Evolutionary conservation across 2,888 invertebrate species (phyloP).

Genomic region (Tipula vernalis): DNA sequence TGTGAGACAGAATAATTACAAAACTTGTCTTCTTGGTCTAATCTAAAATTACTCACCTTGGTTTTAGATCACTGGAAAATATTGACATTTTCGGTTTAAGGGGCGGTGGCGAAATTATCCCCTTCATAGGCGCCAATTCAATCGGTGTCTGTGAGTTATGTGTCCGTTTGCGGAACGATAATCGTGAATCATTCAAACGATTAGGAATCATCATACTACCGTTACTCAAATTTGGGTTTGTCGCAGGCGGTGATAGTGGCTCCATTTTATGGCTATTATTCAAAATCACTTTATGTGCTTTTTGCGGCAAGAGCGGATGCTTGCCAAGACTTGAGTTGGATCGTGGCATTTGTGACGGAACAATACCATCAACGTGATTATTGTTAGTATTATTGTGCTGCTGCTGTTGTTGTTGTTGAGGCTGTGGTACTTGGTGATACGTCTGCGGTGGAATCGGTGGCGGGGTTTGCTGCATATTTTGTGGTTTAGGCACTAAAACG

Average conservation of each 20-base stretch:
- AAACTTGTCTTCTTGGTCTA: not conserved
- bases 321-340: constrained; percentile 23
- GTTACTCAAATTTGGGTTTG: constrained; percentile 14
- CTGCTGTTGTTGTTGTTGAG: not conserved
- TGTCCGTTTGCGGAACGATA: constrained; percentile 29
- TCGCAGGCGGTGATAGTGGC: constrained; percentile 13
- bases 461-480: constrained; percentile 21
- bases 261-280: constrained; percentile 22
- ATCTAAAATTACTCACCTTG: constrained; percentile 23
- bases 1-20: not conserved
- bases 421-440: not conserved
- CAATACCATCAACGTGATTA: not conserved
- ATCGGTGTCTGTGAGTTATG: constrained; percentile 20
- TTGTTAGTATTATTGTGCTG: too few species aligned
- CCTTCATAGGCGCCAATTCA: not conserved
- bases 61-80: constrained; percentile 13
- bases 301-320: constrained; percentile 19
- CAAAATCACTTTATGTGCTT: constrained; percentile 25
- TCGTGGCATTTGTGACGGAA: constrained; percentile 21
- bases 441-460: not conserved
- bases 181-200: constrained; percentile 18
- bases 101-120: constrained; percentile 23
- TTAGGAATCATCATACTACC: not conserved
- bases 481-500: constrained; percentile 30
- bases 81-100: constrained; percentile 29